Evolutionary conservation across 2,888 invertebrate genomes (phyloP).

Genomic region (Noctuana brunneofusca): DNA sequence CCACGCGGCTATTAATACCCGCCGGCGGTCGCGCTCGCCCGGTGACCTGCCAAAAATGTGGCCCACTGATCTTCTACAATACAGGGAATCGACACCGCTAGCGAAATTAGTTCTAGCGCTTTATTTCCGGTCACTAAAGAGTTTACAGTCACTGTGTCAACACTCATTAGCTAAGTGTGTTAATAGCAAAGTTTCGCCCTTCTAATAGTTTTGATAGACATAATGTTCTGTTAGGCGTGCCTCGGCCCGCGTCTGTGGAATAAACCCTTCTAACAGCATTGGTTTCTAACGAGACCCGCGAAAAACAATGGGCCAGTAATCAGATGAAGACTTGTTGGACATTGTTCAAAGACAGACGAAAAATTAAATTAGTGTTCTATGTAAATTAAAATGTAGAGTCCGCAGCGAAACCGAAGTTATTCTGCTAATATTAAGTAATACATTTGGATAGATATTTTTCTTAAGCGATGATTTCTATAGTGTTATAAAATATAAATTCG

Average conservation of each 20-base stretch:
- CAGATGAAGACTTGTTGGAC: too few relatives aligned
- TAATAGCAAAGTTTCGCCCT: conserved; percentile 2
- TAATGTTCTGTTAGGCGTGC: neutral
- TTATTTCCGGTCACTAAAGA: conserved; percentile 26
- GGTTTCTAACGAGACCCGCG: neutral
- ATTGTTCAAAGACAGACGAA: too few relatives aligned
- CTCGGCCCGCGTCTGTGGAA: too few relatives aligned
- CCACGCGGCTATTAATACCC: conserved; percentile 17
- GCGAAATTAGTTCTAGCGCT: conserved; percentile 14
- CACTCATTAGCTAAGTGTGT: conserved; percentile 3
- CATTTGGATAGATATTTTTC: too few relatives aligned
- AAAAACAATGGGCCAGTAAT: too few relatives aligned
- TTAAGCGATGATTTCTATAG: too few relatives aligned
- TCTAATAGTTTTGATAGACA: neutral
- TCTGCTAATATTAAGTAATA: neutral
- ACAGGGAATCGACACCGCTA: conserved; percentile 27
- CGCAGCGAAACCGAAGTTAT: neutral
- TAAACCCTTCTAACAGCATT: too few relatives aligned
- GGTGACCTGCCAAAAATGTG: conserved; percentile 76
- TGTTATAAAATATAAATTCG: too few relatives aligned
- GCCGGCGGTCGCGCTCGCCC: conserved; percentile 10
- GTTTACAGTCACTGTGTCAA: conserved; percentile 11
- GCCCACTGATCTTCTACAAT: conserved; percentile 67
- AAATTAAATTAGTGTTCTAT: too few relatives aligned
- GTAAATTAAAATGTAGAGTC: neutral